Conservation (phyloP, 1,140 invertebrate genomes). For the Caligus rogercresseyi region DNA sequence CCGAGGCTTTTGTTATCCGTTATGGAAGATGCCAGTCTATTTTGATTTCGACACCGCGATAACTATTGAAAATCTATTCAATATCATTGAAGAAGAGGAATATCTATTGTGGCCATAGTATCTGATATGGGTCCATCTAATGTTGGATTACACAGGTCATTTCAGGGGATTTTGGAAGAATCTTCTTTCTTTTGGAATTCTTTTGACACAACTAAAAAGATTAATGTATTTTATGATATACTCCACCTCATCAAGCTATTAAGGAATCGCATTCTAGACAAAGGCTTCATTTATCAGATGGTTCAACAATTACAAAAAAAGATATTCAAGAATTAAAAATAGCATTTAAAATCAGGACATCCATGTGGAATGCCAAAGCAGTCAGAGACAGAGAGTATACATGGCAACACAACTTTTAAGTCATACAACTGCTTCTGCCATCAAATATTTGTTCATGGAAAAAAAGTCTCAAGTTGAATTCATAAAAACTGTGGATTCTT, state of each 20-base stretch:
- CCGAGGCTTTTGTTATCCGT: not conserved
- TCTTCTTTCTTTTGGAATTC: constrained; percentile 20
- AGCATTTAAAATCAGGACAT: not conserved
- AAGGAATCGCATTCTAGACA: constrained; percentile 22
- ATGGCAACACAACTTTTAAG: constrained; percentile 18
- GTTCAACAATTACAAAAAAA: constrained; percentile 9
- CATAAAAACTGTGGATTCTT: constrained; percentile 21
- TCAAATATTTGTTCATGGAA: constrained; percentile 11
- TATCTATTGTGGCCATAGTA: constrained; percentile 8
- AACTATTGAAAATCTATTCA: constrained; percentile 10
- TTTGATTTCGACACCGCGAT: constrained; percentile 16
- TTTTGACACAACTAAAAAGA: constrained; percentile 3
- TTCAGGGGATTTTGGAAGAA: not conserved
- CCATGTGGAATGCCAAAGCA: constrained; percentile 10
- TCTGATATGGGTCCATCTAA: constrained; percentile 2
- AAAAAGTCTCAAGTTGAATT: constrained; percentile 14
- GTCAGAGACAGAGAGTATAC: not conserved
- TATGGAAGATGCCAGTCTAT: constrained; percentile 21
- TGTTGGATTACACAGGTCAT: not conserved
- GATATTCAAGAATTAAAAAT: constrained; percentile 9
- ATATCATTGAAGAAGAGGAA: not conserved
- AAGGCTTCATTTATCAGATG: constrained; percentile 20
- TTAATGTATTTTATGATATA: constrained; percentile 23
- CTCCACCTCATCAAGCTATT: constrained; percentile 23
- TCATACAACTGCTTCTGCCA: constrained; percentile 8